These are phyloP conservation scores for Yponomeuta malinellus DNA, from an alignment of 2,888 invertebrate species.

Conservation along the genomic window DNA sequence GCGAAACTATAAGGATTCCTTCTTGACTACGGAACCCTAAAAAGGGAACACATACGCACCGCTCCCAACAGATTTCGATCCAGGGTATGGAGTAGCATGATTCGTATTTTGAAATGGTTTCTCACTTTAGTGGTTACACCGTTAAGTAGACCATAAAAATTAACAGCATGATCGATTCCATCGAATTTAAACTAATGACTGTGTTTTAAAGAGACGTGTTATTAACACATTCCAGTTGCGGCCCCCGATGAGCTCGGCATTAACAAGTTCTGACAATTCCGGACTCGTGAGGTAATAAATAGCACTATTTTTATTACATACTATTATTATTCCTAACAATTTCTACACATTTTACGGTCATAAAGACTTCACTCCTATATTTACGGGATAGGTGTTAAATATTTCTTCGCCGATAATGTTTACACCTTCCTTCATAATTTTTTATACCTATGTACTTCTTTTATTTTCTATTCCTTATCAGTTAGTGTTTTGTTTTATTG, in stretches of 20 bases:
- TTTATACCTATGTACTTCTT: background rate
- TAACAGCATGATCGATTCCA: background rate
- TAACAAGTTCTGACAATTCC: slow-evolving; percentile 73
- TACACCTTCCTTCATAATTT: slow-evolving; percentile 2
- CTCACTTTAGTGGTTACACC: background rate
- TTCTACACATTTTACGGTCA: background rate
- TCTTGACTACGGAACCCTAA: too few relatives aligned
- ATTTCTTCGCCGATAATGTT: background rate
- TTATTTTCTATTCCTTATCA: slow-evolving; percentile 4
- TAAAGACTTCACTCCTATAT: background rate
- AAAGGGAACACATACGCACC: too few relatives aligned
- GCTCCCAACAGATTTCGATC: too few relatives aligned
- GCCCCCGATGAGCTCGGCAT: slow-evolving; percentile 64
- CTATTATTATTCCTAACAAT: background rate
- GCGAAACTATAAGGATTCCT: too few relatives aligned
- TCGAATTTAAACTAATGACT: background rate
- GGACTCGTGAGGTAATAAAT: slow-evolving; percentile 70
- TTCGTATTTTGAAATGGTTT: too few relatives aligned
- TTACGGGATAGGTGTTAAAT: background rate
- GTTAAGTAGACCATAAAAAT: background rate
- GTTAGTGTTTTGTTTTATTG: slow-evolving; percentile 38
- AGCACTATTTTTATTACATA: slow-evolving; percentile 18
- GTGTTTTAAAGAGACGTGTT: background rate
- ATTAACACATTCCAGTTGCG: slow-evolving; percentile 57
- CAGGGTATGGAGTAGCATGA: too few relatives aligned